Evolutionary conservation across 1,140 invertebrate species (phyloP).

Genomic region (Ips nitidus): DNA sequence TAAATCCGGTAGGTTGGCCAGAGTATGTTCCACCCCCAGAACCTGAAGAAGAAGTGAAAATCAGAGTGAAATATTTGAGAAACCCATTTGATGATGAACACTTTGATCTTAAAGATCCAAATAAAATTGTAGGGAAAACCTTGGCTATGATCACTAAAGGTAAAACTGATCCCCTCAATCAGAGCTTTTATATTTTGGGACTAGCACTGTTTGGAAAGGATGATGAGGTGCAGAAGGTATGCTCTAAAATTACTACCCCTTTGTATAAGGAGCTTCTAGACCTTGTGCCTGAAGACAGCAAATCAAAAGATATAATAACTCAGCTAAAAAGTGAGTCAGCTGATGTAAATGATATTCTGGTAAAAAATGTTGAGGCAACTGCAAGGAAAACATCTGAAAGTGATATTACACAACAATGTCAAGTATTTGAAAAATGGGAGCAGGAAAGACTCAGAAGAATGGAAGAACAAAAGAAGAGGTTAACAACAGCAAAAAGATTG

Average conservation of each 20-base stretch:
- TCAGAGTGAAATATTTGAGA: conserved; percentile 75
- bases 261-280: conserved; percentile 54
- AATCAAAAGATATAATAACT: conserved; percentile 41
- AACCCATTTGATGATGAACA: conserved; percentile 86
- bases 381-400: conserved; percentile 54
- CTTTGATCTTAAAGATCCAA: conserved; percentile 74
- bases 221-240: conserved; percentile 56
- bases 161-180: conserved; percentile 57
- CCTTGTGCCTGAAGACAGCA: conserved; percentile 51
- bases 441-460: conserved; percentile 58
- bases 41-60: conserved; percentile 70
- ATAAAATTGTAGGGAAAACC: conserved; percentile 76
- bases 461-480: conserved; percentile 58
- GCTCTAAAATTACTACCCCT: conserved; percentile 46
- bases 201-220: conserved; percentile 69
- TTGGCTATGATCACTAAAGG: conserved; percentile 63
- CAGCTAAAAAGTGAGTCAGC: conserved; percentile 41
- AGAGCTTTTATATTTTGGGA: conserved; percentile 70
- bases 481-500: conserved; percentile 58
- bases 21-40: conserved; percentile 50
- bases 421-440: conserved; percentile 64
- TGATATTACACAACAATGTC: conserved; percentile 60
- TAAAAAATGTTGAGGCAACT: conserved; percentile 57
- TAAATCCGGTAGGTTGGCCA: conserved; percentile 59
- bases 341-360: conserved; percentile 53